Evolutionary conservation across 2,113 vertebrate genomes (phyloP), one percentile per base, ranked within the genome.

Genomic region (Ascaphus truei): DNA sequence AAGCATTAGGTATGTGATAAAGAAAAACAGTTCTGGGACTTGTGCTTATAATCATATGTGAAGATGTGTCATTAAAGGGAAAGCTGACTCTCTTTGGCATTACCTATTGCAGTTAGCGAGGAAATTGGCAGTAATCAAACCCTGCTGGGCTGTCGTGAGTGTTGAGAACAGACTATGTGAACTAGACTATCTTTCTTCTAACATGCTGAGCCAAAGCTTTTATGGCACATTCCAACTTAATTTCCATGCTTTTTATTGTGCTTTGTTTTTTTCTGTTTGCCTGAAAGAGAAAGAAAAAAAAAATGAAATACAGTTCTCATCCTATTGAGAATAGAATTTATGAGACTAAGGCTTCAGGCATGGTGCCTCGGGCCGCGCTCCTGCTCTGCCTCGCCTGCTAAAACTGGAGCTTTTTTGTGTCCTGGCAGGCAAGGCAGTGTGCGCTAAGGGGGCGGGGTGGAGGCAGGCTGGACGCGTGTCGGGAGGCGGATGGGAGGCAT

Each of bases 191-290:
- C 50, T 68, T 41, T 18, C 72, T 36, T 65, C 62, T 58, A 41
- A 59, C 51, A 12, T 27, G 72, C 1, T 0, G 56, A 71, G 75
- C 62, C 60, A 15, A 18, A 84, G 43, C 68, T 48, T 77, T 80
- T 79, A 85, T 74, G 79, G 55, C 13, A 78, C 41, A 50, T 77
- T 69, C 68, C 68, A 47, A 22, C 68, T 75, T 78, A 3, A 50
- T 77, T 77, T 79, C 62, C 62, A 56, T 62, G 20, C 15, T 66
- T 50, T 58, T 76, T 23, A 20, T 47, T 1, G 51, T 68, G 23
- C 67, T 37, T 57, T 57, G 26, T 22, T 76, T 73, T 13, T 50
- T 71, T 30, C 51, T 5, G 18, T 62, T 50, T 56, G 36, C 60
- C 56, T 29, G 29, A 60, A 27, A n/a, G 3, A 52, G 29, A 55